These are phyloP conservation scores for Chelonus insularis DNA, from an alignment of 1,140 invertebrate genomes.

Conservation along the genomic window DNA sequence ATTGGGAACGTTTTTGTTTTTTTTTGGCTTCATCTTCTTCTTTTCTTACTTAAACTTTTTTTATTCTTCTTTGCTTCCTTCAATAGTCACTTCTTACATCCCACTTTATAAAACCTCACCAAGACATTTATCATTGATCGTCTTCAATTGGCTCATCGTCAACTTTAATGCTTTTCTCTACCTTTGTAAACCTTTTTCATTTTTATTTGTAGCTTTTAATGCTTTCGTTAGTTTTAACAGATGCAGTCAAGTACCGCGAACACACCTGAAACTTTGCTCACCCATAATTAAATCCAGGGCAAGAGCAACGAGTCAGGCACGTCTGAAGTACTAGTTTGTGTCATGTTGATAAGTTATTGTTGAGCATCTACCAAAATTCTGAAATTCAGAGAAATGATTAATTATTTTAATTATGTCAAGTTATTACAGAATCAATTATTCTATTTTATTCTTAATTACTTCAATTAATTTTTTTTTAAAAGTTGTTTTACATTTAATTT, in stretches of 20 bases:
- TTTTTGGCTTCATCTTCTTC: background rate
- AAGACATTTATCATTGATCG: conserved; percentile 9
- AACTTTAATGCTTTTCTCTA: background rate
- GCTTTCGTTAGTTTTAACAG: conserved; percentile 1
- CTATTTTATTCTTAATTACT: no score
- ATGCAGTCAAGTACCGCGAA: conserved; percentile 39
- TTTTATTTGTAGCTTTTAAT: background rate
- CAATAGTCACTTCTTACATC: conserved; percentile 5
- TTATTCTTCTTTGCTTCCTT: background rate
- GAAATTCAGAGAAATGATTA: no score
- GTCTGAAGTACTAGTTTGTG: conserved; percentile 40
- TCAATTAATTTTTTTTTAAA: no score
- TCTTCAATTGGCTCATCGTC: background rate
- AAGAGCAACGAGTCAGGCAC: conserved; percentile 58
- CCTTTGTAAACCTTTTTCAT: background rate
- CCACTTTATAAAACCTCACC: background rate
- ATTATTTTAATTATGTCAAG: no score
- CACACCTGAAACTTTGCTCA: conserved; percentile 60
- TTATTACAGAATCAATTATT: no score
- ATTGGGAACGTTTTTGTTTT: background rate
- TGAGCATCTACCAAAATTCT: no score
- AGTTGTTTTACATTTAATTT: no score
- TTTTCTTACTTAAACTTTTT: background rate
- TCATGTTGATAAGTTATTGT: no score
- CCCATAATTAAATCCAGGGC: conserved; percentile 46